Percentiles rank a stretch among this genome's conserved stretches.
These are phyloP conservation scores for Malaclemys terrapin DNA, from an alignment of 2,113 vertebrate genomes.

Conservation along the genomic window DNA sequence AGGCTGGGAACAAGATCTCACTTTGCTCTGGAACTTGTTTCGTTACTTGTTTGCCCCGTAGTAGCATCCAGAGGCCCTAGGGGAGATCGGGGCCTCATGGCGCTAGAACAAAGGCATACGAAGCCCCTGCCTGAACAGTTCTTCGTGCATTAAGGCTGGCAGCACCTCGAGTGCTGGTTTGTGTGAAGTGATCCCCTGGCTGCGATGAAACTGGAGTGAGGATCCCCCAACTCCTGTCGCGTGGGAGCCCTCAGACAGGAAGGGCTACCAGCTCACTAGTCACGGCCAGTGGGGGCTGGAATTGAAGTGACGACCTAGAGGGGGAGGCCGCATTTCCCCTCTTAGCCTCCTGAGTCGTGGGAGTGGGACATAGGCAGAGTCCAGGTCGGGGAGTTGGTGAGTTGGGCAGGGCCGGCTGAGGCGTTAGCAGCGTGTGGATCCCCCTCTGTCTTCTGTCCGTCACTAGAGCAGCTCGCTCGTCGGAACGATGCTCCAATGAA, in stretches of 20 bases:
- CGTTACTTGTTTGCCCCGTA: neutral
- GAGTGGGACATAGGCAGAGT: neutral
- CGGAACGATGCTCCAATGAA: rapidly evolving
- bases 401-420: neutral
- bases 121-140: neutral
- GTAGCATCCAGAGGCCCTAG: neutral
- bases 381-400: neutral
- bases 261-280: neutral
- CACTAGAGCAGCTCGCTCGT: neutral
- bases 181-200: neutral
- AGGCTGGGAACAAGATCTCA: neutral
- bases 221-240: neutral
- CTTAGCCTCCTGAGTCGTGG: rapidly evolving
- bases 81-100: neutral
- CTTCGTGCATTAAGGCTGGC: neutral
- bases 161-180: neutral
- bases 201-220: neutral
- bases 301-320: neutral
- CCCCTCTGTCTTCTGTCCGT: neutral
- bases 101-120: neutral
- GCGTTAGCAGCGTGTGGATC: neutral
- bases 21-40: neutral
- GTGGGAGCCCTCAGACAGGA: neutral
- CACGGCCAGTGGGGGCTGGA: neutral
- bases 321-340: neutral